These are phyloP conservation scores for Rousettus madagascariensis DNA, from an alignment of 2,797 vertebrate genomes.

Conservation along the genomic window DNA sequence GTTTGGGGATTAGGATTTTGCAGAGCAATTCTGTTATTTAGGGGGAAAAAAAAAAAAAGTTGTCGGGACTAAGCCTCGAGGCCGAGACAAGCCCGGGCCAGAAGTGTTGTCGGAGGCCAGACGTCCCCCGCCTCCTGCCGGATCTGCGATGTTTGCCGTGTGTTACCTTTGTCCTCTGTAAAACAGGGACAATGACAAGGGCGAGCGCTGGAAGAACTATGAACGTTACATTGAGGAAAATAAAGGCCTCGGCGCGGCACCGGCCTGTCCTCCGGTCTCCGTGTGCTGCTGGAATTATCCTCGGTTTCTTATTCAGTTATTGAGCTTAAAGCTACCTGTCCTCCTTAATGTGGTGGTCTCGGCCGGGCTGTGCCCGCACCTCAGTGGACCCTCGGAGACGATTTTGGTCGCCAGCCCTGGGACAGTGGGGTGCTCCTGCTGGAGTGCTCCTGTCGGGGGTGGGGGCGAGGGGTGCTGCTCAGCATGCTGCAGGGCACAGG, in stretches of 20 bases:
- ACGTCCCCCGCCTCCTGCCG: neutral
- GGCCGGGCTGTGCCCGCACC: too few relatives aligned
- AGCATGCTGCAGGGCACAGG: too few relatives aligned
- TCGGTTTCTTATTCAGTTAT: fast-evolving
- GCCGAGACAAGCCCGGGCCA: too few relatives aligned
- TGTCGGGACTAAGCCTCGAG: fast-evolving
- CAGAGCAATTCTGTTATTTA: neutral
- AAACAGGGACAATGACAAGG: neutral
- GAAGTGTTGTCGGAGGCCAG: neutral
- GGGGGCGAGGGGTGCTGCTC: neutral
- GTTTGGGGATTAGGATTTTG: neutral
- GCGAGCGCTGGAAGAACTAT: too few relatives aligned
- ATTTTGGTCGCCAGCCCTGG: neutral
- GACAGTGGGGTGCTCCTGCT: neutral
- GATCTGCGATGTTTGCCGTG: neutral
- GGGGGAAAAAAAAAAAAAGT: neutral
- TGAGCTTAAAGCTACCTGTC: too few relatives aligned
- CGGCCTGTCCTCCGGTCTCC: neutral
- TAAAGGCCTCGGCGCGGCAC: too few relatives aligned
- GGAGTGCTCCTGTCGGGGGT: neutral
- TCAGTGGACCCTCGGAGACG: neutral
- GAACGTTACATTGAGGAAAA: neutral
- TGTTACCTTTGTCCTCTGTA: neutral
- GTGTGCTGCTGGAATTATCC: fast-evolving
- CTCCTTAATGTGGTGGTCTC: too few relatives aligned